phyloP scores from a whole-genome alignment of 1,140 invertebrate genomes.

The Apis cerana region DNA sequence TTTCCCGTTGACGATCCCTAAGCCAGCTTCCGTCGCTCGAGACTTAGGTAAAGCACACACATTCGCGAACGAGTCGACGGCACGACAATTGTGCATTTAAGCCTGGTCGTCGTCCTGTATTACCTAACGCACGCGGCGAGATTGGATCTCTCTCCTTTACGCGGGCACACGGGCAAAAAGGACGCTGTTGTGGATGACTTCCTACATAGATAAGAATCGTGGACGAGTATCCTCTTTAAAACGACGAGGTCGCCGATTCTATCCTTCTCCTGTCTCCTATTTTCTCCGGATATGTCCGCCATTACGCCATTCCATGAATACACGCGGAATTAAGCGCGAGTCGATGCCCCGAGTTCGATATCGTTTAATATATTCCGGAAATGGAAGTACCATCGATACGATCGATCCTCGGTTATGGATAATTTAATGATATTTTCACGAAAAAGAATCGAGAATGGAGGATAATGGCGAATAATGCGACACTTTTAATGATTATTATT shows the following conservation, averaged over 20 bases:
- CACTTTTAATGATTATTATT: too few relatives aligned
- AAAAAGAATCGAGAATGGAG: too few relatives aligned
- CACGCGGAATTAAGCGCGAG: constrained; percentile 51
- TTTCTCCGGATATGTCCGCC: constrained; percentile 14
- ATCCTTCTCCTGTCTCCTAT: background rate
- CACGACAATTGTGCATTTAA: constrained; percentile 62
- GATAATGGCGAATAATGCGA: too few relatives aligned
- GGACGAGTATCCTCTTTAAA: constrained; percentile 65
- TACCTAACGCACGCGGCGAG: constrained; percentile 61
- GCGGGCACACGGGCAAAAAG: constrained; percentile 36
- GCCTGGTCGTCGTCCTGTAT: constrained; percentile 48
- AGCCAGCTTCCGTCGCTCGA: constrained; percentile 41
- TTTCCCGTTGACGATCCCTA: constrained; percentile 32
- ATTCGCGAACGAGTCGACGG: constrained; percentile 53
- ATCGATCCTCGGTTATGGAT: too few relatives aligned
- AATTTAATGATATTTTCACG: too few relatives aligned
- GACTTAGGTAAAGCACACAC: constrained; percentile 6
- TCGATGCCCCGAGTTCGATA: constrained; percentile 45
- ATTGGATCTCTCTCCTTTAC: constrained; percentile 63
- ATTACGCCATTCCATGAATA: constrained; percentile 65
- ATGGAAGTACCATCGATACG: too few relatives aligned
- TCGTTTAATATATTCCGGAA: too few relatives aligned
- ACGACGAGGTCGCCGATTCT: constrained; percentile 61
- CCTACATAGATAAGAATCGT: constrained; percentile 70
- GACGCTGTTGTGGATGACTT: constrained; percentile 59